Base-by-base conservation (phyloP, 1,140 invertebrate genomes). In the Laupala kohalensis region DNA sequence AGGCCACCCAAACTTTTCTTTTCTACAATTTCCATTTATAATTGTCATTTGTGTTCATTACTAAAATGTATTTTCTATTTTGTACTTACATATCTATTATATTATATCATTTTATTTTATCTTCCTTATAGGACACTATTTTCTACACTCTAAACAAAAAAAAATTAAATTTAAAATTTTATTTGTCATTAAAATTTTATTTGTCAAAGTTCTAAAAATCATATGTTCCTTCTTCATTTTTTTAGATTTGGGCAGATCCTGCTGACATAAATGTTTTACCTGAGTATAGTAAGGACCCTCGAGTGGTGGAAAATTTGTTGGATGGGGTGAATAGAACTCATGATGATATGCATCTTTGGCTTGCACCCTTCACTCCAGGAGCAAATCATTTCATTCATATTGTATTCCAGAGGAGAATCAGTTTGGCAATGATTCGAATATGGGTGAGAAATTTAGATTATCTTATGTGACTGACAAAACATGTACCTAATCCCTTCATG, bases 301-400 rank as follows among this genome's bases (percentile, higher is more conserved):
- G 86, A 72, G 81, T 86, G n/a, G 82, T 89, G 3, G 77, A 80
- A 62, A 91, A 88, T 80, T 79, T 92, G 63, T 80, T 89, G 29
- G 90, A 92, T 78, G 89, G 89, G 2, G 84, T 89, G 12, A 89
- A 91, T 77, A 79, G 87, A 68, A 92, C 90, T 0, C 83, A 86
- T 75, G 90, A 92, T 79, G 90, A 92, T 78, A 84, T 86, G 53
- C 90, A 92, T 80, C 84, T 90, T 75, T 93, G 91, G 91, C 80
- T 90, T 25, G 83, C 88, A 19, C 87, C 88, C 19, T 89, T 86
- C 78, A 85, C 84, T 15, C 76, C 80, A 3, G 82, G 83, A 5
- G 77, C 77, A 6, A 80, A 86, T 75, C 88, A 90, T 75, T 81
- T 83, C 63, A 82, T 90, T 28, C 80, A 83, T 71, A 82, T 91